Evolutionary conservation across 1,140 invertebrate species (phyloP).

Genomic region (Leucophenga varia): DNA sequence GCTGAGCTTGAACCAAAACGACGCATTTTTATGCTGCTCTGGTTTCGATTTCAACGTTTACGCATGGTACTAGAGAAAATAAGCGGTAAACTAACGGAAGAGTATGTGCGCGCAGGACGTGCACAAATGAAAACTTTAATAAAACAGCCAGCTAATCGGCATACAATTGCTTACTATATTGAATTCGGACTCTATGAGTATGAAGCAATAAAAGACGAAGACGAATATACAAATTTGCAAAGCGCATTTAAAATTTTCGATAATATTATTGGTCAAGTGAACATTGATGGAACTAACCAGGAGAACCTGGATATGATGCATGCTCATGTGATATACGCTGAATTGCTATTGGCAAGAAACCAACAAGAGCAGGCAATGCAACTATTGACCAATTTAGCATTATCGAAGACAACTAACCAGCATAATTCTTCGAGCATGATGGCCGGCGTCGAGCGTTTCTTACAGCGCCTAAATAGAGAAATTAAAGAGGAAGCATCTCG

Average conservation of each 20-base stretch:
- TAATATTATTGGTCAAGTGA: slow-evolving; percentile 34
- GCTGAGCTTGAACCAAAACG: slow-evolving; percentile 39
- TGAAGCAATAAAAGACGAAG: slow-evolving; percentile 57
- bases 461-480: too few species aligned
- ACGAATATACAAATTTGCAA: too few species aligned
- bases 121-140: slow-evolving; percentile 61
- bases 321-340: slow-evolving; percentile 26
- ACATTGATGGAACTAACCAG: background rate
- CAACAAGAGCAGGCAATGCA: slow-evolving; percentile 9
- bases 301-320: slow-evolving; percentile 19
- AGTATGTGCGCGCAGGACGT: slow-evolving; percentile 58
- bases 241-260: slow-evolving; percentile 47
- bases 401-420: background rate
- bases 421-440: background rate
- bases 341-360: slow-evolving; percentile 27
- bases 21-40: slow-evolving; percentile 62
- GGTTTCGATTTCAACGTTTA: slow-evolving; percentile 64
- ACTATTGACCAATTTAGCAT: slow-evolving; percentile 13
- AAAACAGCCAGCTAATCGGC: slow-evolving; percentile 60
- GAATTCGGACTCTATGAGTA: slow-evolving; percentile 67
- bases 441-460: background rate
- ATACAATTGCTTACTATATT: slow-evolving; percentile 62
- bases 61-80: slow-evolving; percentile 59
- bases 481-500: too few species aligned
- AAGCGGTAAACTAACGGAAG: slow-evolving; percentile 48